These are phyloP conservation scores for Aphelenchoides fujianensis DNA, from an alignment of 1,140 invertebrate species.

Conservation along the genomic window DNA sequence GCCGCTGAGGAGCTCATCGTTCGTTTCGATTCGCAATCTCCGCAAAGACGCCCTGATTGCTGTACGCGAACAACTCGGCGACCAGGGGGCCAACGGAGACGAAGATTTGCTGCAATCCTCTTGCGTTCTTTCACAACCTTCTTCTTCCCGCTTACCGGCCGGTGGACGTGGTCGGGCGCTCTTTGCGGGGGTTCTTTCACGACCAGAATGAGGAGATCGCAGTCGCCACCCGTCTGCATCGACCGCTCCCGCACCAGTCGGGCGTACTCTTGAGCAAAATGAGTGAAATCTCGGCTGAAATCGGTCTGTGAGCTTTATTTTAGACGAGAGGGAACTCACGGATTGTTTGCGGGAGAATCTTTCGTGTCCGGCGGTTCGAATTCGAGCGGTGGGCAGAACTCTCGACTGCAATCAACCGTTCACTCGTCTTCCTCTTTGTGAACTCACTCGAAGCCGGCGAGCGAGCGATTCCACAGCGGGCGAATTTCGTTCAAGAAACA, in stretches of 20 bases:
- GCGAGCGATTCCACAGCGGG: neutral
- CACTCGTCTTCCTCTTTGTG: too few relatives aligned
- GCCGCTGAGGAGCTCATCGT: conserved; percentile 8
- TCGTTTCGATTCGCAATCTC: conserved; percentile 21
- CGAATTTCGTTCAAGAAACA: conserved; percentile 8
- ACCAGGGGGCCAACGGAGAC: conserved; percentile 20
- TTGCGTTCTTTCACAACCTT: too few relatives aligned
- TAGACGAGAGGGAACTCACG: too few relatives aligned
- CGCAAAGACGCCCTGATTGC: conserved; percentile 6
- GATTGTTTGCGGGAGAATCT: too few relatives aligned
- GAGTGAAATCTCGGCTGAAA: conserved; percentile 16
- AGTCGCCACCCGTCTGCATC: conserved; percentile 8
- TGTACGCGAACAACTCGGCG: neutral
- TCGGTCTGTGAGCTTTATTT: too few relatives aligned
- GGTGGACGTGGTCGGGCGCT: neutral
- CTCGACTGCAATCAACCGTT: neutral
- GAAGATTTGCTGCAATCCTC: conserved; percentile 15
- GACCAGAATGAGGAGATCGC: conserved; percentile 23
- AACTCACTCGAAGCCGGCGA: conserved; percentile 1
- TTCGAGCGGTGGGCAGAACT: neutral
- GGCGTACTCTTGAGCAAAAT: conserved; percentile 28
- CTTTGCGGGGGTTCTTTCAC: neutral
- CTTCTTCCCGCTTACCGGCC: conserved; percentile 9
- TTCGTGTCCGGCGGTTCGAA: conserved; percentile 15
- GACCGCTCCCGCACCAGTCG: conserved; percentile 21